Percentiles rank a stretch among this genome's conserved stretches.
These are phyloP conservation scores for Globodera ellingtonae DNA, from an alignment of 1,140 invertebrate genomes.

Conservation along the genomic window DNA sequence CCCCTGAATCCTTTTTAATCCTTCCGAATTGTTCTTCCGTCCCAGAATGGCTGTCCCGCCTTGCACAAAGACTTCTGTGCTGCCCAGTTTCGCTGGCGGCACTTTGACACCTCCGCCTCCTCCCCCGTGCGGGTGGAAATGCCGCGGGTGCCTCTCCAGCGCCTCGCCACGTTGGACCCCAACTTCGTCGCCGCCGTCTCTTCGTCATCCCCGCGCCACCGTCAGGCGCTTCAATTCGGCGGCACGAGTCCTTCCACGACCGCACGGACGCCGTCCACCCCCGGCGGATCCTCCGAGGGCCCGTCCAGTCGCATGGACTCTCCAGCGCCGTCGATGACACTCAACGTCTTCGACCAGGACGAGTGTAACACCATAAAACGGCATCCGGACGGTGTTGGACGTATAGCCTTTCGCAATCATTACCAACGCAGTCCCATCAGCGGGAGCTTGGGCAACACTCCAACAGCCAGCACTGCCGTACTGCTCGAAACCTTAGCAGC, in stretches of 20 bases:
- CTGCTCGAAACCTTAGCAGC: neutral
- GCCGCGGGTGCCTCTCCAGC: constrained; percentile 42
- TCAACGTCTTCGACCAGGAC: constrained; percentile 22
- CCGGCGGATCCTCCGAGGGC: neutral
- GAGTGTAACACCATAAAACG: constrained; percentile 32
- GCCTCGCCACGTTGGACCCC: constrained; percentile 31
- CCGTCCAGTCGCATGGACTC: constrained; percentile 1
- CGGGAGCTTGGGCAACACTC: constrained; percentile 7
- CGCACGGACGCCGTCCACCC: constrained; percentile 4
- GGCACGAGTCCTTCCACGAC: neutral
- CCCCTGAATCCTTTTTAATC: neutral
- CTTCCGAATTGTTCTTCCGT: constrained; percentile 11
- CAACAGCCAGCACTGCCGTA: constrained; percentile 21
- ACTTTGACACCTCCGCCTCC: neutral
- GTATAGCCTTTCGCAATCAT: neutral
- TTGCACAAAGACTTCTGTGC: constrained; percentile 42
- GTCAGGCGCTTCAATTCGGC: constrained; percentile 4
- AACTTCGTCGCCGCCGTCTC: neutral
- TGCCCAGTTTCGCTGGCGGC: neutral
- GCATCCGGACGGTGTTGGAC: constrained; percentile 26
- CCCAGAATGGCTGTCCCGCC: constrained; percentile 37
- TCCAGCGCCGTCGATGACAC: neutral
- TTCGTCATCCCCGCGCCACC: neutral
- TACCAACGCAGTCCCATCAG: constrained; percentile 6
- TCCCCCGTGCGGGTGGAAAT: constrained; percentile 49